phyloP scores from a whole-genome alignment of 2,888 invertebrate species.

The Scaeva pyrastri region DNA sequence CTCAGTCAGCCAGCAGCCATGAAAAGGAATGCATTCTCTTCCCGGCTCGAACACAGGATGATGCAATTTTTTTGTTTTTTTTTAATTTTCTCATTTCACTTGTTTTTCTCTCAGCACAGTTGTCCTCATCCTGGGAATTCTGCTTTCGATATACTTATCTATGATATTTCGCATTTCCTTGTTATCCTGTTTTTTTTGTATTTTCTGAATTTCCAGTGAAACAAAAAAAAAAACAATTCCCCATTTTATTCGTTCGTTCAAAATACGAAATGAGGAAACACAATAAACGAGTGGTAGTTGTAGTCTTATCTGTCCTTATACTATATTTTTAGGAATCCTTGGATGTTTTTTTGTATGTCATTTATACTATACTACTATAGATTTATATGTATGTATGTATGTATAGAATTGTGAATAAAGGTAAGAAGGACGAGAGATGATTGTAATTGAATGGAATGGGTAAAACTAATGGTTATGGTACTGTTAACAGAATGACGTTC shows the following conservation, averaged over 20 bases:
- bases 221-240: constrained; percentile 28
- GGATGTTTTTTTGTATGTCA: neutral
- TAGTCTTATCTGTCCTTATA: constrained; percentile 10
- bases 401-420: constrained; percentile 9
- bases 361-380: no score
- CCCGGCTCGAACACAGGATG: neutral
- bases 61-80: constrained; percentile 35
- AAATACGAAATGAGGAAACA: constrained; percentile 42
- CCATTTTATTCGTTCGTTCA: constrained; percentile 29
- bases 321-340: neutral
- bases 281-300: neutral
- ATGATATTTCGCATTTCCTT: constrained; percentile 49
- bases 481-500: constrained; percentile 60
- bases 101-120: constrained; percentile 8
- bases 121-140: constrained; percentile 12
- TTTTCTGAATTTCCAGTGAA: constrained; percentile 47
- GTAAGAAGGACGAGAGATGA: constrained; percentile 40
- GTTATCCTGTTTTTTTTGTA: constrained; percentile 59
- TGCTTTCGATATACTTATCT: constrained; percentile 40
- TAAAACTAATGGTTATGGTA: constrained; percentile 60
- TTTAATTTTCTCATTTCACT: neutral
- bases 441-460: constrained; percentile 62
- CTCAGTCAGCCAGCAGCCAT: neutral
- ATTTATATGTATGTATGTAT: no score
- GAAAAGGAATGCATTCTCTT: constrained; percentile 37